Evolutionary conservation across 1,140 invertebrate species (phyloP), one percentile per base, ranked within the genome.

Genomic region (Triops cancriformis): DNA sequence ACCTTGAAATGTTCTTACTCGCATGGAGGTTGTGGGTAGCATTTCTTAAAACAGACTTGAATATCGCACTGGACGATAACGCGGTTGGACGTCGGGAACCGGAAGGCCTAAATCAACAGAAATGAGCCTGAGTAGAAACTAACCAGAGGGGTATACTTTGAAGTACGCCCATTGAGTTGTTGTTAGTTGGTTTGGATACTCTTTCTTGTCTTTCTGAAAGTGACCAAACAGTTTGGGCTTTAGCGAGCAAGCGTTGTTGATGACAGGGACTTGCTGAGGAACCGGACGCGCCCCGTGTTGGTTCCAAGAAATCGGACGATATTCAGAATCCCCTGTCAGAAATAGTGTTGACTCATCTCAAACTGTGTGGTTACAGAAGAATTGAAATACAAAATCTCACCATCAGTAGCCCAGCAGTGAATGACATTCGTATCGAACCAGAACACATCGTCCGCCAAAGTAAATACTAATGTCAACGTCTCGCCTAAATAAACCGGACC

Each of bases 361-460:
- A 72, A 23, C 18, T 0, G n/a, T 1, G 4, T 73, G 11, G 14
- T 3, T 3, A 26, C n/a, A 73, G 74, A 72, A 26, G 6, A 23
- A 12, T 26, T 27, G 18, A 26, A 43, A 28, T 80, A 45, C 12
- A n/a, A 77, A 23, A 26, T 41, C 77, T 41, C 76, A 80, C 81
- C 81, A 76, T 82, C 81, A 14, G 81, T 73, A 9, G 81, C 81
- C 76, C 76, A 82, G 73, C 81, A 82, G n/a, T 76, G 26, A 4
- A 82, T 28, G 7, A 82, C 80, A 41, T 81, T 82, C 0, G 81
- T 80, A 43, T 81, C 81, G 75, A 82, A 82, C 78, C 80, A 78
- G 76, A 82, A 82, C 10, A 79, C 79, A 27, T 81, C 75, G 64
- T 82, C 81, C 12, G 78, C 76, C 3, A 82, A 73, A 11, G 81